phyloP scores from a whole-genome alignment of 2,113 vertebrate species.

The Trogon melanurus region DNA sequence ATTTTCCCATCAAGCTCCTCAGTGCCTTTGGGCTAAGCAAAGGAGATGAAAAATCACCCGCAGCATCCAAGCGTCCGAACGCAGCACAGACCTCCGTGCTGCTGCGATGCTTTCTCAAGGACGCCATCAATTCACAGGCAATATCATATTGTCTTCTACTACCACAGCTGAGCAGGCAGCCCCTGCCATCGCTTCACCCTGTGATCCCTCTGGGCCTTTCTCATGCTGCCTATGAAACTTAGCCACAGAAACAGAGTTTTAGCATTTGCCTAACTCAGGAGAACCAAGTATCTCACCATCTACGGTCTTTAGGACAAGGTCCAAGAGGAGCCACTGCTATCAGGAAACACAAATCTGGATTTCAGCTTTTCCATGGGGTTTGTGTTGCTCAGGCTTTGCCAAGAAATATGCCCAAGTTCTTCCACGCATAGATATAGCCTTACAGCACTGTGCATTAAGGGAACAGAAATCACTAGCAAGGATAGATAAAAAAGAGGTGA shows the following conservation, averaged over 20 bases:
- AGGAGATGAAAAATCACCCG: conserved; percentile 26
- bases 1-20: background rate
- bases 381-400: background rate
- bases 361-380: background rate
- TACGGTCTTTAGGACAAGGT: background rate
- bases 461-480: background rate
- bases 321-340: background rate
- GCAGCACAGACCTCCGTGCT: background rate
- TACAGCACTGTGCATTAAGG: background rate
- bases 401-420: background rate
- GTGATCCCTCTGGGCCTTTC: background rate
- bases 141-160: conserved; percentile 14
- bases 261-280: background rate
- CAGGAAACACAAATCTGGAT: background rate
- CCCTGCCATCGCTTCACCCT: background rate
- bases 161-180: conserved; percentile 51
- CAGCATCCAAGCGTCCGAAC: background rate
- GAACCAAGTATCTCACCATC: fast-evolving
- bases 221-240: background rate
- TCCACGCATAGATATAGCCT: background rate
- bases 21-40: background rate
- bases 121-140: conserved; percentile 36
- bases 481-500: background rate
- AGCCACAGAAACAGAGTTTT: background rate
- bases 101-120: conserved; percentile 25